Conservation (phyloP, 2,113 vertebrate genomes). For the Smithornis capensis region DNA sequence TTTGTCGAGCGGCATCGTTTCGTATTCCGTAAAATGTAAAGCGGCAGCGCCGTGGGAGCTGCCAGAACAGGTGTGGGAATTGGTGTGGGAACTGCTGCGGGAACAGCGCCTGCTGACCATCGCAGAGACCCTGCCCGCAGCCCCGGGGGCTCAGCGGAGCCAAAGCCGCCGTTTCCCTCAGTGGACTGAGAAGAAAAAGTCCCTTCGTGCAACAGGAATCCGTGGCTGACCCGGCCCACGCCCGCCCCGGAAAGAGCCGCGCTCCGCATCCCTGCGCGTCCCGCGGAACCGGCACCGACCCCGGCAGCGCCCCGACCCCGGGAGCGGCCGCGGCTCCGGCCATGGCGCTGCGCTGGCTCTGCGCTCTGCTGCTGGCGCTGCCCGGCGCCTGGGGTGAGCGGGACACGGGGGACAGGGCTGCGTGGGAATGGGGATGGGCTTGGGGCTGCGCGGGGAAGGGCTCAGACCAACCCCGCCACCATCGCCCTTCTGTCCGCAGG, state of each 20-base stretch:
- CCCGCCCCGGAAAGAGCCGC: background rate
- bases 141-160: background rate
- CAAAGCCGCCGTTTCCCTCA: accelerated
- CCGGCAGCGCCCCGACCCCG: background rate
- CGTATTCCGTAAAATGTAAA: accelerated
- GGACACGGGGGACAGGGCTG: background rate
- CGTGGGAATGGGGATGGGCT: background rate
- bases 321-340: accelerated
- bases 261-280: background rate
- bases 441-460: background rate
- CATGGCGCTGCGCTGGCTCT: background rate
- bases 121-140: background rate
- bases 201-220: accelerated
- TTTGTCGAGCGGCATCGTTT: accelerated
- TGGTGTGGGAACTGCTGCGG: background rate
- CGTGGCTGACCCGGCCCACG: accelerated
- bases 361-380: background rate
- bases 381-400: background rate
- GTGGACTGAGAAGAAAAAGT: too few species aligned
- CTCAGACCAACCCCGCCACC: accelerated
- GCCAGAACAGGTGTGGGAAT: background rate
- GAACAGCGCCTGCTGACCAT: background rate
- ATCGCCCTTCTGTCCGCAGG: background rate
- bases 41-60: background rate
- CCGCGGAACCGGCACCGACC: background rate